Evolutionary conservation across 2,113 vertebrate species (phyloP).

Genomic region (Heterotilapia buettikoferi): DNA sequence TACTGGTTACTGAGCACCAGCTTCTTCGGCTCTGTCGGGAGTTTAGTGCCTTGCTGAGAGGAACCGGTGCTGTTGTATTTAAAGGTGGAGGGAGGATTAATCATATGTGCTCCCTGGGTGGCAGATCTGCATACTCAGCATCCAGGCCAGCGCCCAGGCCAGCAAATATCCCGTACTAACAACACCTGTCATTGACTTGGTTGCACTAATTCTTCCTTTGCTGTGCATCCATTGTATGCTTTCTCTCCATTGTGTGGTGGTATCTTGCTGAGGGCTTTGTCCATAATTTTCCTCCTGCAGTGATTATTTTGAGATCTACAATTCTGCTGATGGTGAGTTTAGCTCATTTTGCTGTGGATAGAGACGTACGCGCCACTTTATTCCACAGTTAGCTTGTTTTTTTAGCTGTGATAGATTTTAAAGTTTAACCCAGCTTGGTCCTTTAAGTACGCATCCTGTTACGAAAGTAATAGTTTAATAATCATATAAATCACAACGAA

Average conservation of each 20-base stretch:
- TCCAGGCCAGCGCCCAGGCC: background rate
- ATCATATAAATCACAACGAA: background rate
- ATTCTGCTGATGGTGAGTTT: background rate
- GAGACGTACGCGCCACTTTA: background rate
- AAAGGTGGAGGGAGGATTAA: background rate
- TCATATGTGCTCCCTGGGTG: background rate
- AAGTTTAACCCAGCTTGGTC: background rate
- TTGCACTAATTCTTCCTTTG: background rate
- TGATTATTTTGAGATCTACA: background rate
- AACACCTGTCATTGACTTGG: background rate
- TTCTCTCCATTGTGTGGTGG: background rate
- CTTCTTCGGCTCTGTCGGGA: background rate
- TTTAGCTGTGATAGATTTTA: background rate
- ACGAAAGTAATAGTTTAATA: background rate
- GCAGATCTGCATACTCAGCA: background rate
- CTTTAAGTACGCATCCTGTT: fast-evolving
- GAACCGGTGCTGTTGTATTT: slow-evolving; percentile 2
- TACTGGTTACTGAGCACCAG: background rate
- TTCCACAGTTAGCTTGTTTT: fast-evolving
- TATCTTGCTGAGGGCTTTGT: background rate
- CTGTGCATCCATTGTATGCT: background rate
- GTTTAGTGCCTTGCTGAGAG: slow-evolving; percentile 14
- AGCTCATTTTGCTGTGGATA: background rate
- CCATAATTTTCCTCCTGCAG: background rate
- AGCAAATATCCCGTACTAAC: background rate